Base-by-base conservation (phyloP, 2,888 invertebrate genomes). In the Biston stratarius region DNA sequence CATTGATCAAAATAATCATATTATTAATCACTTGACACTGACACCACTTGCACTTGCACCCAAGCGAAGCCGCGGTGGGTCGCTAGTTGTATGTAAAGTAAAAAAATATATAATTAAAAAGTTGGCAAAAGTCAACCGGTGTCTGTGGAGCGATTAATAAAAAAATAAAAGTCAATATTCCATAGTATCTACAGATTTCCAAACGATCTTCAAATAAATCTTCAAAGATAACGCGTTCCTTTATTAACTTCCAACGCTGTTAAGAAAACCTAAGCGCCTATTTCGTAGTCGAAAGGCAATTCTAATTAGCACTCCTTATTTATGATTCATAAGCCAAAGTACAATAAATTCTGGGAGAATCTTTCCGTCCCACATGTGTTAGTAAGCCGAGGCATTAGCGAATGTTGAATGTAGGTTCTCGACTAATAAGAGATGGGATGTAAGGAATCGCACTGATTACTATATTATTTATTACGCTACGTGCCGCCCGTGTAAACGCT, bases 401-500 rank as follows among this genome's bases (percentile, higher is more conserved):
- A 93, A 93, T 91, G 93, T 88, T 93, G 92, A 91, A 92, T 91
- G 91, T 92, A 90, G 90, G 89, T 89, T 87, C 91, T 86, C 90
- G 90, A 86, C 92, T 93, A 91, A 92, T 92, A 93, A 92, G 92
- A 89, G 89, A 83, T 85, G 89, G 92, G 93, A 92, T 93, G 92
- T 92, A 92, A 94, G 93, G 92, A 92, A 93, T 93, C 87, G 90
- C 90, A 84, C 93, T 94, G 94, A 94, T 94, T 94, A 94, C 92
- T 93, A 90, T 89, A 92, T 93, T 92, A 93, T 94, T 93, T 94
- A 93, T 94, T 93, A 91, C 92, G 76, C 86, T 93, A 93, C 94
- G 94, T 94, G 94, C 91, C 89, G 84, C 86, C 84, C 88, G 89
- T 94, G 91, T 93, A 92, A 93, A 93, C 93, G 93, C 90, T 90